Evolutionary conservation across 2,113 vertebrate genomes (phyloP), one percentile per base, ranked within the genome.

Genomic region (Pseudorasbora parva): DNA sequence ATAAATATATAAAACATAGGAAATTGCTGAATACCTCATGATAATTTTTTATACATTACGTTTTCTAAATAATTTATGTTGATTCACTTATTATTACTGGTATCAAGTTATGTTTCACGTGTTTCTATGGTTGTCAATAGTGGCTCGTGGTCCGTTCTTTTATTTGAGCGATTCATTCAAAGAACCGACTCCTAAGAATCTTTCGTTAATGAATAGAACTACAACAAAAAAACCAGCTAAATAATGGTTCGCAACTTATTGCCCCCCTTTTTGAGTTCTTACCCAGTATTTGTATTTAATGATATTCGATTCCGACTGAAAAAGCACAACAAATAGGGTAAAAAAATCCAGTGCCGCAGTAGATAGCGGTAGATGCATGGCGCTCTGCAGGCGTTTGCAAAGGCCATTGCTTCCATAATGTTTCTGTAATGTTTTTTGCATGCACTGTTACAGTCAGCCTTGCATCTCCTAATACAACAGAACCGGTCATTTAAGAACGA

Each of bases 321-420:
- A 41, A 41, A 19, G 33, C 33, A 69, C 66, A 8, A 8, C 62
- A 69, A 10, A 2, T 12, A 19, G 9, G 4, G 66, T 41, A 69
- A 11, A 17, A 8, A 19, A 11, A 23, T n/a, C 2, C 37, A 12
- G 6, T 45, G 69, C 69, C 8, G 69, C 41, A 47, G 69, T 8
- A 15, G 41, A 47, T 72, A 72, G 41, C 69, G 69, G 41, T 41
- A 19, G 51, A 54, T 21, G 6, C 68, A 71, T 72, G 69, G 33
- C 69, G 68, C 68, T 71, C 41, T 72, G 69, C 69, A 72, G n/a
- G 12, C 69, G n/a, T 47, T 47, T 47, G 41, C 41, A 72, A 14
- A 72, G 69, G 69, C 69, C 69, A 72, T 72, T 72, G 41, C 69
- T 15, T 12, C 11, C 69, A 25, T 14, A 72, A 23, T 47, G 41